Evolutionary conservation across 2,888 invertebrate species (phyloP).

Genomic region (Epicampocera succincta): DNA sequence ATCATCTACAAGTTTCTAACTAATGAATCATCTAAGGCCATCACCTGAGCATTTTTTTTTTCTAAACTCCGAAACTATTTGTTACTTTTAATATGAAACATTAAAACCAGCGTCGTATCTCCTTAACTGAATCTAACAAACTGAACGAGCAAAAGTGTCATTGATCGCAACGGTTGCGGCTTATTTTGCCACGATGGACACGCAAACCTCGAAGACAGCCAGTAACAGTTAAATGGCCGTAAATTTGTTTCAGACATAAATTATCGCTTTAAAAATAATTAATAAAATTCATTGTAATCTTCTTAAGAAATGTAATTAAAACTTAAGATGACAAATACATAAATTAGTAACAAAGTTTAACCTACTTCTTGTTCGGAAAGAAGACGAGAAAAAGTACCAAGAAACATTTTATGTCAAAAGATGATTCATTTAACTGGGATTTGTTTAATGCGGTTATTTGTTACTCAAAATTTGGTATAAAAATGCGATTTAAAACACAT

Average conservation of each 20-base stretch:
- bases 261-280: slow-evolving; percentile 31
- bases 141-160: not conserved
- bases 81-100: not conserved
- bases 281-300: slow-evolving; percentile 16
- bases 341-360: slow-evolving; percentile 51
- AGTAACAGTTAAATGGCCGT: slow-evolving; percentile 7
- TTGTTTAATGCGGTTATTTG: slow-evolving; percentile 35
- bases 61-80: not conserved
- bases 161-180: not conserved
- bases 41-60: not conserved
- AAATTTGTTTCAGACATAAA: slow-evolving; percentile 10
- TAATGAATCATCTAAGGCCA: slow-evolving; percentile 2
- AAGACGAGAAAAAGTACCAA: slow-evolving; percentile 2
- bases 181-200: no score
- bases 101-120: slow-evolving; percentile 2
- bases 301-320: slow-evolving; percentile 33
- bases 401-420: slow-evolving; percentile 48
- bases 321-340: slow-evolving; percentile 40
- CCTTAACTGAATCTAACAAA: slow-evolving; percentile 14
- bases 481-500: not conserved
- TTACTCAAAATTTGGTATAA: slow-evolving; percentile 12
- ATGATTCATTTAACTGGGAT: slow-evolving; percentile 63
- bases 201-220: not conserved
- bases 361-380: slow-evolving; percentile 19
- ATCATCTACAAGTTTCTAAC: not conserved